Conservation (phyloP, 2,797 vertebrate species). For the Neomorphus geoffroyi region DNA sequence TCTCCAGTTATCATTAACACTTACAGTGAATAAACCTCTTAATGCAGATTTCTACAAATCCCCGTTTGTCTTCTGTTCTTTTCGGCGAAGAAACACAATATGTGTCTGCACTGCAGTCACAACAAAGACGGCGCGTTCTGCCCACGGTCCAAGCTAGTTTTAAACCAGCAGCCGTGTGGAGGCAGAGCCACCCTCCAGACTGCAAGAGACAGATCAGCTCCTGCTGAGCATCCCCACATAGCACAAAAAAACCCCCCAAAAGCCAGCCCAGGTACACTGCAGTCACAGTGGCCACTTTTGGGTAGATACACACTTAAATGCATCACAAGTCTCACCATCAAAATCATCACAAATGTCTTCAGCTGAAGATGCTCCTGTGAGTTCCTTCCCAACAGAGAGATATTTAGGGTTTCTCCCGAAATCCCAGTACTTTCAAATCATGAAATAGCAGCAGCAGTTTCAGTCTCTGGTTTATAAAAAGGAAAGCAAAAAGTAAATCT, state of each 20-base stretch:
- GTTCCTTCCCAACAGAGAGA: background rate
- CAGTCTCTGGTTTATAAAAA: background rate
- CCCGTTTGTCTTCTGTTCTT: conserved; percentile 53
- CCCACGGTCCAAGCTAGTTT: conserved; percentile 38
- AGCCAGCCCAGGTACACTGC: background rate
- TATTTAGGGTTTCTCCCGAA: background rate
- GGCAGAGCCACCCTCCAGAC: background rate
- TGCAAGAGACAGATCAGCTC: background rate
- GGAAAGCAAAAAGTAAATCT: background rate
- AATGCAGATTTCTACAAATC: conserved; percentile 6
- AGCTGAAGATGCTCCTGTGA: background rate
- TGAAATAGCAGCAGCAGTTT: background rate
- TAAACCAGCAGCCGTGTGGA: conserved; percentile 35
- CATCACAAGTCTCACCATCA: background rate
- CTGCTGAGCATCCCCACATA: background rate
- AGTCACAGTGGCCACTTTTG: background rate
- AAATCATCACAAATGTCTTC: background rate
- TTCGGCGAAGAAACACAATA: conserved; percentile 36
- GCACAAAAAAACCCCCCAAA: background rate
- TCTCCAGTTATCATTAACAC: conserved; percentile 48
- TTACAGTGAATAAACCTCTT: conserved; percentile 46
- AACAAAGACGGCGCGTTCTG: conserved; percentile 56
- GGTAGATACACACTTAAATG: background rate
- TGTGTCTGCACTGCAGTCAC: conserved; percentile 44
- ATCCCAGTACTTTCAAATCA: background rate